A percentile compares a stretch with the other conserved stretches of the same genome.
Conservation (phyloP, 2,888 invertebrate species). For the Drosophila meridiana region DNA sequence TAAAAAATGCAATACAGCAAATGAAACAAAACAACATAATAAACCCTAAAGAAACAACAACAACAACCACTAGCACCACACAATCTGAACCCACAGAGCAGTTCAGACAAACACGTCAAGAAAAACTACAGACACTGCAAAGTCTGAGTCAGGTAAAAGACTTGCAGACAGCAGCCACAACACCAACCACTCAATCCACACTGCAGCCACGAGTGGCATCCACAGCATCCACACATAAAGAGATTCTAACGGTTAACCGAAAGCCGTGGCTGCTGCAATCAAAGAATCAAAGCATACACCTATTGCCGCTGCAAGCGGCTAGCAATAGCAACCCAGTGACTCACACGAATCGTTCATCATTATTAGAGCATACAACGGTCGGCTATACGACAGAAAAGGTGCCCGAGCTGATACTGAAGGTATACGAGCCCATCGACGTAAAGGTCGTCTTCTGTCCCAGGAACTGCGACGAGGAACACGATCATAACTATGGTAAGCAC, state of each 20-base stretch:
- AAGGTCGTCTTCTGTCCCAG: conserved; percentile 77
- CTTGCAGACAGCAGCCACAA: conserved; percentile 13
- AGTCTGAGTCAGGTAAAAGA: not conserved
- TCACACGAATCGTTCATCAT: conserved; percentile 61
- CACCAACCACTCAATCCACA: conserved; percentile 15
- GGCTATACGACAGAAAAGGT: conserved; percentile 49
- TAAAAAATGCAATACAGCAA: not conserved
- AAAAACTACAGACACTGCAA: not conserved
- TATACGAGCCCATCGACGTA: conserved; percentile 77
- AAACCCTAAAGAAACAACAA: conserved; percentile 4
- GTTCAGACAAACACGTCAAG: not conserved
- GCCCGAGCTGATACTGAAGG: conserved; percentile 77
- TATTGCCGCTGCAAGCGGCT: conserved; percentile 49
- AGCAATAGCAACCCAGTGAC: conserved; percentile 67
- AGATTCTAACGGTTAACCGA: conserved; percentile 55
- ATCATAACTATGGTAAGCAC: conserved; percentile 72
- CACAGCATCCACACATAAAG: conserved; percentile 32
- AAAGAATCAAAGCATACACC: conserved; percentile 53
- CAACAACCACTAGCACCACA: conserved; percentile 3
- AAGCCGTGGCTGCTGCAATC: conserved; percentile 62
- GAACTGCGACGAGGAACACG: conserved; percentile 71
- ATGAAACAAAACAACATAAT: conserved; percentile 15
- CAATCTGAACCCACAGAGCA: not conserved
- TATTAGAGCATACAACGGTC: conserved; percentile 41
- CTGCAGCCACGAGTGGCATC: conserved; percentile 2